A percentile compares a stretch with the other conserved stretches of the same genome.
These are phyloP conservation scores for Tenebrio molitor DNA, from an alignment of 1,140 invertebrate genomes.

Conservation along the genomic window DNA sequence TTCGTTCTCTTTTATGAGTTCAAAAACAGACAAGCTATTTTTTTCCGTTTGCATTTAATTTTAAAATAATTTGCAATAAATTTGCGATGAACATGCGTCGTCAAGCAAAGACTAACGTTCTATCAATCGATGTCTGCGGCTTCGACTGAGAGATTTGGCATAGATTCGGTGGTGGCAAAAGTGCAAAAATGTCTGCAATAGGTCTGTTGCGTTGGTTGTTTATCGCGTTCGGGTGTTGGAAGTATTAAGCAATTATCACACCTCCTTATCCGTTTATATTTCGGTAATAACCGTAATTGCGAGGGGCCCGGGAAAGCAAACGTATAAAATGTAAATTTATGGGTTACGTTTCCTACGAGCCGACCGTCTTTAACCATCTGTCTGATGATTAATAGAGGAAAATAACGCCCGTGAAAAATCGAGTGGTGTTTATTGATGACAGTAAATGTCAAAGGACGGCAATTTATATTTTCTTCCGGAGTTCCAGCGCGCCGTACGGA, in stretches of 20 bases:
- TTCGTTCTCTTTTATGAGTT: too few species aligned
- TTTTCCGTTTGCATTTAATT: too few species aligned
- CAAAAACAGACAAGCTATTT: too few species aligned
- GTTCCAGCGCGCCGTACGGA: constrained; percentile 41
- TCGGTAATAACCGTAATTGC: constrained; percentile 23
- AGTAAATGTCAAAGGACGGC: constrained; percentile 54
- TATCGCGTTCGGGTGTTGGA: not conserved
- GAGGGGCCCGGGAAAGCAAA: not conserved
- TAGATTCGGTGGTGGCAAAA: too few species aligned
- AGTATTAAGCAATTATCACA: constrained; percentile 10
- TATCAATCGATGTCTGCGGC: too few species aligned
- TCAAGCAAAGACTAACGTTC: too few species aligned
- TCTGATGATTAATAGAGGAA: constrained; percentile 52
- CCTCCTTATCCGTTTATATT: constrained; percentile 1
- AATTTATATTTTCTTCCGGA: constrained; percentile 55
- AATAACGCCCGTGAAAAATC: constrained; percentile 52
- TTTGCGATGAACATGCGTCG: too few species aligned
- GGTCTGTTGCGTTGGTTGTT: not conserved
- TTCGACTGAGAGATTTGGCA: too few species aligned
- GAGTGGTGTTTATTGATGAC: constrained; percentile 55
- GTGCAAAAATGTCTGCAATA: too few species aligned
- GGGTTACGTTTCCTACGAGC: constrained; percentile 11
- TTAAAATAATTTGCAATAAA: too few species aligned
- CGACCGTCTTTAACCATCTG: constrained; percentile 44
- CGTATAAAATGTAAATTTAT: constrained; percentile 40